phyloP scores from a whole-genome alignment of 37 sponge, comb jelly and placozoan genomes.

The Beroe ovata region DNA sequence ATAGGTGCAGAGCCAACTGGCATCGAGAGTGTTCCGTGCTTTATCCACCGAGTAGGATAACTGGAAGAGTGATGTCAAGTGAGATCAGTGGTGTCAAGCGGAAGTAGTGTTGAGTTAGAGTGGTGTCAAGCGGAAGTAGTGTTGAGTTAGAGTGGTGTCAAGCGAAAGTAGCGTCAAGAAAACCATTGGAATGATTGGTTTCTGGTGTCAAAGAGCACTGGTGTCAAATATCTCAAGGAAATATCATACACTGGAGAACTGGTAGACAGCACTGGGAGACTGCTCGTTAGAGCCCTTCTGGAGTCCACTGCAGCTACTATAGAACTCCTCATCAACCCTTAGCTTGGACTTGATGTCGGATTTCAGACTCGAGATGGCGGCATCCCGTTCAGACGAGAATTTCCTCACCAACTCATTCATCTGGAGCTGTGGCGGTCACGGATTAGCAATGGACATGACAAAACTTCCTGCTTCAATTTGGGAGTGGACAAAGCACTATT shows the following conservation, averaged over 20 bases:
- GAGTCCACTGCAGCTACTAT: not conserved
- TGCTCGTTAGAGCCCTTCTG: not conserved
- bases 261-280: not conserved
- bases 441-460: too few relatives aligned
- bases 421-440: not conserved
- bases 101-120: too few relatives aligned
- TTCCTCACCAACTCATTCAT: not conserved
- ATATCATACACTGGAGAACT: not conserved
- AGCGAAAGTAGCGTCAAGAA: too few relatives aligned
- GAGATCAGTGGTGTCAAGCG: not conserved
- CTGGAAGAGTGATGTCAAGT: too few relatives aligned
- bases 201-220: too few relatives aligned
- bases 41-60: not conserved
- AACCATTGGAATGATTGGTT: too few relatives aligned
- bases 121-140: not conserved
- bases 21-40: not conserved
- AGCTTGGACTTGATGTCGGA: conserved; percentile 42
- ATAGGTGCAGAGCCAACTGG: conserved; percentile 19
- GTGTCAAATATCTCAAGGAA: too few relatives aligned
- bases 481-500: too few relatives aligned
- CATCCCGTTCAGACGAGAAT: not conserved
- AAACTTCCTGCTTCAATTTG: too few relatives aligned
- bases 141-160: not conserved
- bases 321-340: conserved; percentile 8
- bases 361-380: not conserved